Percentiles rank a stretch among this genome's conserved stretches.
Evolutionary conservation across 2,888 invertebrate species (phyloP).

Genomic region (Thereva nobilitata): DNA sequence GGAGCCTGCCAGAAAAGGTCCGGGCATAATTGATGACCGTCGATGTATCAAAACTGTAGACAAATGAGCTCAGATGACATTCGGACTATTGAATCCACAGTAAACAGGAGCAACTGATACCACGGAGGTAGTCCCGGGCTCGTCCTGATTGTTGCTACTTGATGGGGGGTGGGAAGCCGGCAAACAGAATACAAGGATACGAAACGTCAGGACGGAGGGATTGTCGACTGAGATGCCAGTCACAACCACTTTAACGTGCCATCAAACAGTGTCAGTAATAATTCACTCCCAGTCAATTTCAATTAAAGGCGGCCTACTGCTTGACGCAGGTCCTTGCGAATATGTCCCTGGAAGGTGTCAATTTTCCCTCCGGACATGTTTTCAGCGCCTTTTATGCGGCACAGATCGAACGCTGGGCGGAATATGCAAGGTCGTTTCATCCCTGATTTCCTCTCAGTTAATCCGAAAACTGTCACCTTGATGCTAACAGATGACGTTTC

Average conservation of each 20-base stretch:
- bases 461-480: too few species aligned
- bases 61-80: slow-evolving; percentile 42
- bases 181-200: background rate
- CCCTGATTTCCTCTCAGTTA: too few species aligned
- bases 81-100: slow-evolving; percentile 36
- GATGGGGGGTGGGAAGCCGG: background rate
- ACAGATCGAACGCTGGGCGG: background rate
- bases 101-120: slow-evolving; percentile 25
- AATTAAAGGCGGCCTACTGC: slow-evolving; percentile 38
- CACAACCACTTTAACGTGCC: slow-evolving; percentile 40
- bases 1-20: slow-evolving; percentile 32
- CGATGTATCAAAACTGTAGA: slow-evolving; percentile 43
- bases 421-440: background rate
- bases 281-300: slow-evolving; percentile 42
- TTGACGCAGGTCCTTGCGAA: slow-evolving; percentile 39
- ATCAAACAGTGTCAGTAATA: slow-evolving; percentile 42
- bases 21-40: slow-evolving; percentile 41
- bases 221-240: slow-evolving; percentile 28
- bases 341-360: slow-evolving; percentile 37
- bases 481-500: too few species aligned
- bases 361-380: slow-evolving; percentile 38
- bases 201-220: background rate
- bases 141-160: background rate
- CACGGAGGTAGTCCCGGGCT: slow-evolving; percentile 9
- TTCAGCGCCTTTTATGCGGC: slow-evolving; percentile 36